These are phyloP conservation scores for Crocidura indochinensis DNA, from an alignment of 2,797 vertebrate genomes.

Conservation along the genomic window DNA sequence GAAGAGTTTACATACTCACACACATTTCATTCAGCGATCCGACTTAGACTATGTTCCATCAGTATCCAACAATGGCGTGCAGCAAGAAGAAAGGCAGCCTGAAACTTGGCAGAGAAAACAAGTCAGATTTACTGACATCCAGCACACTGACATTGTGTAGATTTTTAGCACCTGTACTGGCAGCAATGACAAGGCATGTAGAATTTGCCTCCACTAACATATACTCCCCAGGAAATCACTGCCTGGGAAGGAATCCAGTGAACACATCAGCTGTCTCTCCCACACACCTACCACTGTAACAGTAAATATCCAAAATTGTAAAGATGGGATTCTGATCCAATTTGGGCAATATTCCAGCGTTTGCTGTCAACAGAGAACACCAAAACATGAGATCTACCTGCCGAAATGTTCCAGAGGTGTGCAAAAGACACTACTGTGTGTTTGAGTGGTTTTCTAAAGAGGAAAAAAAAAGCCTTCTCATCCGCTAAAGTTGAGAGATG, in stretches of 20 bases:
- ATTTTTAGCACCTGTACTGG: slow-evolving; percentile 74
- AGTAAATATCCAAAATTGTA: slow-evolving; percentile 81
- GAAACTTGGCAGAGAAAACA: slow-evolving; percentile 65
- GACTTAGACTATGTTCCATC: slow-evolving; percentile 9
- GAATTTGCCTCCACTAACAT: slow-evolving; percentile 74
- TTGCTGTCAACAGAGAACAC: slow-evolving; percentile 76
- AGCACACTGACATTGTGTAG: slow-evolving; percentile 58
- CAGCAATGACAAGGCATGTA: slow-evolving; percentile 61
- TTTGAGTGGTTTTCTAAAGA: slow-evolving; percentile 50
- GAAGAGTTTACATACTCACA: neutral
- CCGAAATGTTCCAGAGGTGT: slow-evolving; percentile 67
- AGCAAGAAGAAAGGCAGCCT: slow-evolving; percentile 64
- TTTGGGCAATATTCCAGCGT: slow-evolving; percentile 73
- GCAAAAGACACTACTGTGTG: slow-evolving; percentile 52
- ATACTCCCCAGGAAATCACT: slow-evolving; percentile 76
- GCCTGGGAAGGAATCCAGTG: slow-evolving; percentile 85
- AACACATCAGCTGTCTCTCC: slow-evolving; percentile 84
- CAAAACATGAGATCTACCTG: slow-evolving; percentile 73
- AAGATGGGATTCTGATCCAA: slow-evolving; percentile 79
- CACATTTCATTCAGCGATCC: neutral
- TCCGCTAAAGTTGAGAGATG: slow-evolving; percentile 38
- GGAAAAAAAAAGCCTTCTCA: slow-evolving; percentile 51
- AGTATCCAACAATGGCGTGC: slow-evolving; percentile 1
- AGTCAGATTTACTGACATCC: slow-evolving; percentile 70
- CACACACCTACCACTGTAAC: slow-evolving; percentile 79